Percentiles rank a stretch among this genome's conserved stretches.
Conservation (phyloP, 2,888 invertebrate genomes). For the Netelia melanura region DNA sequence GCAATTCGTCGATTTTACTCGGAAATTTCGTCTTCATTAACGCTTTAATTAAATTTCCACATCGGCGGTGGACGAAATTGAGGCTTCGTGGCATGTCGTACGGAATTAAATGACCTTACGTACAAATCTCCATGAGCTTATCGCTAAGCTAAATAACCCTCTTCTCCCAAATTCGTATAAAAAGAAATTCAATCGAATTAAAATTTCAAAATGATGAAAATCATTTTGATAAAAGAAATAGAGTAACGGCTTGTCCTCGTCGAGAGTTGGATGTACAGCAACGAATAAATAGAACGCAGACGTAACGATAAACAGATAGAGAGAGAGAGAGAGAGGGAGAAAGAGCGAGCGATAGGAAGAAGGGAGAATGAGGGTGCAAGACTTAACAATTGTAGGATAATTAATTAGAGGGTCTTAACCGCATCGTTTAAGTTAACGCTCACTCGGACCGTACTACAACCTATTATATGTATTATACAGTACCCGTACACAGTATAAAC, state of each 20-base stretch:
- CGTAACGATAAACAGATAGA: constrained; percentile 3
- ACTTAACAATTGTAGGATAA: constrained; percentile 74
- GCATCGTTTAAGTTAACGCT: constrained; percentile 78
- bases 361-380: constrained; percentile 27
- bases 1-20: constrained; percentile 37
- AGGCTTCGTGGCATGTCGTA: background rate
- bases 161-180: no score
- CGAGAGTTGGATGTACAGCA: background rate
- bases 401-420: constrained; percentile 80
- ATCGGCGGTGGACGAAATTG: background rate
- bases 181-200: background rate
- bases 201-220: background rate
- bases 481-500: constrained; percentile 26
- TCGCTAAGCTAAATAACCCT: background rate
- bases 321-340: background rate
- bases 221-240: background rate
- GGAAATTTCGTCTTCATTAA: constrained; percentile 41
- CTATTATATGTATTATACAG: constrained; percentile 61
- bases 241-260: background rate
- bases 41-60: constrained; percentile 36
- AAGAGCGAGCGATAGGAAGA: constrained; percentile 13
- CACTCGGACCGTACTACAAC: constrained; percentile 73
- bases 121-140: background rate
- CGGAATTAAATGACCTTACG: background rate
- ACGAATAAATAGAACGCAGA: constrained; percentile 41